Evolutionary conservation across 2,797 vertebrate genomes (phyloP).

Genomic region (Hydrophis major): DNA sequence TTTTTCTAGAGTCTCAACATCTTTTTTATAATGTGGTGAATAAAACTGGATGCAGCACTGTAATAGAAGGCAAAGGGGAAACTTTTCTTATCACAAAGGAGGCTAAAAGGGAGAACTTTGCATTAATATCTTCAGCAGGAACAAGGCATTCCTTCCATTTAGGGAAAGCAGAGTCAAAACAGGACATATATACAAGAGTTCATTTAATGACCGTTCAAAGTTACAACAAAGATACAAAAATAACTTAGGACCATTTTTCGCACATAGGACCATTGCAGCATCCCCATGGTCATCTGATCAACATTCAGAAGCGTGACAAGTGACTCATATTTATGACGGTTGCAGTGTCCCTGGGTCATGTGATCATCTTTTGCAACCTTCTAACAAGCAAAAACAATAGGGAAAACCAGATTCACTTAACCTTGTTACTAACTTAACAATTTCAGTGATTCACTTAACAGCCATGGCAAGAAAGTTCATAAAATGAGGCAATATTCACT

Average conservation of each 20-base stretch:
- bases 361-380: neutral
- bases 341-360: neutral
- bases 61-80: neutral
- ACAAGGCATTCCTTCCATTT: neutral
- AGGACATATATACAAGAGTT: neutral
- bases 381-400: neutral
- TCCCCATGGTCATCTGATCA: neutral
- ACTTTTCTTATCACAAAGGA: no score
- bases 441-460: neutral
- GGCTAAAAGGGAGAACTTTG: neutral
- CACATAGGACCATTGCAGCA: neutral
- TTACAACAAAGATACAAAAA: neutral
- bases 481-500: neutral
- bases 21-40: no score
- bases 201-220: neutral
- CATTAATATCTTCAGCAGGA: neutral
- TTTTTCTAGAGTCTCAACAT: no score
- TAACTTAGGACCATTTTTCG: neutral
- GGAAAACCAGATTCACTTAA: neutral
- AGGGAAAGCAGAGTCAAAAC: neutral
- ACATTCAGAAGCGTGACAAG: neutral
- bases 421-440: neutral
- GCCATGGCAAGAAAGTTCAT: neutral
- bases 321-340: neutral
- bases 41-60: conserved; percentile 5